phyloP scores from a whole-genome alignment of 2,797 vertebrate genomes.

The Mormyrus hasselquistii region DNA sequence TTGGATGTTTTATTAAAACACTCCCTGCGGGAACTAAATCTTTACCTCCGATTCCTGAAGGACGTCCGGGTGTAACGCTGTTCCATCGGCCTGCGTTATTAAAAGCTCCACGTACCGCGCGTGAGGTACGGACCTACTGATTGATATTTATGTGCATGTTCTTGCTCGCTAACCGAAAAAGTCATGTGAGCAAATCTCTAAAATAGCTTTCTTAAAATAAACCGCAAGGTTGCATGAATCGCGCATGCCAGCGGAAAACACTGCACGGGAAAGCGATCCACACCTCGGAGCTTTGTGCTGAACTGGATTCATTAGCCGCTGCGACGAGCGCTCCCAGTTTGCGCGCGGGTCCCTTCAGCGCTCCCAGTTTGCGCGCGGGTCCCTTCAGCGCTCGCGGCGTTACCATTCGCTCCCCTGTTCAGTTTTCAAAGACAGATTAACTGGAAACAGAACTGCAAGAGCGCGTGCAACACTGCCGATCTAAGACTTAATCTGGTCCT shows the following conservation, averaged over 20 bases:
- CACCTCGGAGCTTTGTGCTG: not conserved
- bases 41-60: not conserved
- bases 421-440: slow-evolving; percentile 15
- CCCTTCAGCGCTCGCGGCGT: not conserved
- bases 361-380: not conserved
- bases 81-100: not conserved
- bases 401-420: not conserved
- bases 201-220: slow-evolving; percentile 13
- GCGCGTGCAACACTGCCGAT: not conserved
- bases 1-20: slow-evolving; percentile 4
- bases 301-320: not conserved
- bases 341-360: not conserved
- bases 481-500: not conserved
- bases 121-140: not conserved
- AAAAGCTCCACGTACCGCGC: not conserved
- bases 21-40: slow-evolving; percentile 3
- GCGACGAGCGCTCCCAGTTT: not conserved
- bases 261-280: not conserved
- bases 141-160: not conserved
- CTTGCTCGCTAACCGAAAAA: not conserved
- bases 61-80: not conserved
- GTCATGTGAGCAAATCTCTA: slow-evolving; percentile 1
- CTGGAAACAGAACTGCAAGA: not conserved
- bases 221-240: not conserved
- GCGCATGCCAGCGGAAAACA: not conserved